Percentiles rank a stretch among this genome's conserved stretches.
phyloP scores from a whole-genome alignment of 2,888 invertebrate genomes.

The Drosophila demipolita region DNA sequence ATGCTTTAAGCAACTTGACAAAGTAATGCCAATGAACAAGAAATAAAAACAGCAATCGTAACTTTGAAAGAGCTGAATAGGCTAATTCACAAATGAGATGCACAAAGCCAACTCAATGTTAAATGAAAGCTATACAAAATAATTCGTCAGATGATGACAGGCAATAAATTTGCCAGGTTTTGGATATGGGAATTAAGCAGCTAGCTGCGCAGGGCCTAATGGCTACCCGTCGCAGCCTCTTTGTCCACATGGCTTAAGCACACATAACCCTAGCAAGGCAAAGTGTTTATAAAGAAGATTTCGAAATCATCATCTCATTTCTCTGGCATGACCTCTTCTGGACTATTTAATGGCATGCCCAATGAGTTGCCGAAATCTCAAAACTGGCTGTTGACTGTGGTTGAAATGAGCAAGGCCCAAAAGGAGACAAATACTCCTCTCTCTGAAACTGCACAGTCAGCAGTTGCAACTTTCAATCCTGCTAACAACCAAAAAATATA shows the following conservation, averaged over 20 bases:
- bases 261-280: constrained; percentile 40
- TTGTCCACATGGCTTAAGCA: background rate
- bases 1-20: constrained; percentile 5
- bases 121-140: constrained; percentile 10
- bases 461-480: constrained; percentile 8
- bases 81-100: constrained; percentile 46
- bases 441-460: constrained; percentile 61
- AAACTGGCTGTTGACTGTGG: constrained; percentile 28
- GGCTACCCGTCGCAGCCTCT: constrained; percentile 9
- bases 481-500: background rate
- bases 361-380: constrained; percentile 64
- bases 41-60: constrained; percentile 38
- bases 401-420: constrained; percentile 54
- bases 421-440: background rate
- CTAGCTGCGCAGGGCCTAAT: constrained; percentile 46
- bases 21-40: constrained; percentile 6
- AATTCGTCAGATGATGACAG: constrained; percentile 37
- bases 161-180: constrained; percentile 42
- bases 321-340: background rate
- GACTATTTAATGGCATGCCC: constrained; percentile 57
- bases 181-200: constrained; percentile 47
- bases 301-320: constrained; percentile 8
- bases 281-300: background rate
- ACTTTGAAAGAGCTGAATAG: constrained; percentile 29
- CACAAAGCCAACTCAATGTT: constrained; percentile 21